Evolutionary conservation across 2,797 vertebrate species (phyloP).

Genomic region (Rhabdophis nuchalis): DNA sequence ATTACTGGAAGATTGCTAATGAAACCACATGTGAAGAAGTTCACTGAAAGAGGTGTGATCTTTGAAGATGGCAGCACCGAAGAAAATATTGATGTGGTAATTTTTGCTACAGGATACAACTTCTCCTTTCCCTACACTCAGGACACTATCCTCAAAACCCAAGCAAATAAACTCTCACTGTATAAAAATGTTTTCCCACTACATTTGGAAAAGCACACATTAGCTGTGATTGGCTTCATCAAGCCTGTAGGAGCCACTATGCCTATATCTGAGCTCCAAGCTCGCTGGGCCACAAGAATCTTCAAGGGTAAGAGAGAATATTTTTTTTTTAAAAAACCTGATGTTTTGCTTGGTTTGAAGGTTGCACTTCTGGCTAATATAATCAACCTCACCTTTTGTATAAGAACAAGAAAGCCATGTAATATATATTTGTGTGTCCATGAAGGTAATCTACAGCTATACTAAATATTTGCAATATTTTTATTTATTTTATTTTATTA

Average conservation of each 20-base stretch:
- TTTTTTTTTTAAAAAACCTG: neutral
- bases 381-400: neutral
- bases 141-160: constrained; percentile 55
- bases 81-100: constrained; percentile 74
- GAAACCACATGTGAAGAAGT: constrained; percentile 73
- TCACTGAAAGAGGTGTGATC: constrained; percentile 71
- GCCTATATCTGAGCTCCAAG: constrained; percentile 80
- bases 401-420: neutral
- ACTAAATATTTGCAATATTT: neutral
- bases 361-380: neutral
- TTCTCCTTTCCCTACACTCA: constrained; percentile 78
- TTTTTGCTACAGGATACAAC: constrained; percentile 80
- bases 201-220: constrained; percentile 66
- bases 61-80: constrained; percentile 77
- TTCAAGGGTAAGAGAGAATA: constrained; percentile 79
- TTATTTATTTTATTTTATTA: too few relatives aligned
- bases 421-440: neutral
- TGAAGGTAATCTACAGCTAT: neutral
- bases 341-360: neutral
- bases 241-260: constrained; percentile 78
- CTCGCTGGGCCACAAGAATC: constrained; percentile 76
- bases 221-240: constrained; percentile 76
- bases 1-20: constrained; percentile 74
- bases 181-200: constrained; percentile 78
- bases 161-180: constrained; percentile 66